phyloP scores from a whole-genome alignment of 2,888 invertebrate genomes.

The Sylvicola cinctus region DNA sequence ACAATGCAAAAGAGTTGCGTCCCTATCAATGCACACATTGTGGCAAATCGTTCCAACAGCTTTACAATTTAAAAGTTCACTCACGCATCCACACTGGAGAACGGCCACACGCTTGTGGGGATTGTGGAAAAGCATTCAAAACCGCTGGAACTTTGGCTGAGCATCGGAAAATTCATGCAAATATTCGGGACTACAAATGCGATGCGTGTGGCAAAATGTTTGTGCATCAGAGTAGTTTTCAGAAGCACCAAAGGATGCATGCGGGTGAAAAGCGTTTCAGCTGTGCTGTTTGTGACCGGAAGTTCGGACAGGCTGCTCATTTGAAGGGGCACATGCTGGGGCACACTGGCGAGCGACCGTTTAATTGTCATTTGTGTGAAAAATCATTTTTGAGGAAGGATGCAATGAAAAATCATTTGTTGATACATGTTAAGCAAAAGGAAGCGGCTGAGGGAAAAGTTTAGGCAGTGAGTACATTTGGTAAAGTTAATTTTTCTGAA shows the following conservation, averaged over 20 bases:
- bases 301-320: constrained; percentile 6
- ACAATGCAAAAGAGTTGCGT: constrained; percentile 4
- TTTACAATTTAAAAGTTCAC: constrained; percentile 6
- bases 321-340: constrained; percentile 4
- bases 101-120: constrained; percentile 6
- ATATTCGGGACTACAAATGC: constrained; percentile 4
- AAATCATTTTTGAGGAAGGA: constrained; percentile 6
- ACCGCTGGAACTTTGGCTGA: constrained; percentile 5
- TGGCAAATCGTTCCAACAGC: constrained; percentile 6
- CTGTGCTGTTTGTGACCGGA: constrained; percentile 5
- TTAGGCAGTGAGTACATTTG: too few relatives aligned
- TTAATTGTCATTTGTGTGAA: constrained; percentile 6
- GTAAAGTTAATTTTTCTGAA: too few relatives aligned
- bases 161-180: constrained; percentile 7
- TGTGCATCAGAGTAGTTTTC: constrained; percentile 4
- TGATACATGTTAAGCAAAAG: too few relatives aligned
- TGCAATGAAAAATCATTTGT: constrained; percentile 5
- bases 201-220: constrained; percentile 6
- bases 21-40: constrained; percentile 6
- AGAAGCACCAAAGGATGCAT: constrained; percentile 6
- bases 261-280: constrained; percentile 5
- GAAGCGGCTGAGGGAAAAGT: too few relatives aligned
- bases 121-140: constrained; percentile 6
- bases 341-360: constrained; percentile 7
- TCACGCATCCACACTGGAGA: constrained; percentile 5